Evolutionary conservation across 2,113 vertebrate species (phyloP).

Genomic region (Salvelinus fontinalis): DNA sequence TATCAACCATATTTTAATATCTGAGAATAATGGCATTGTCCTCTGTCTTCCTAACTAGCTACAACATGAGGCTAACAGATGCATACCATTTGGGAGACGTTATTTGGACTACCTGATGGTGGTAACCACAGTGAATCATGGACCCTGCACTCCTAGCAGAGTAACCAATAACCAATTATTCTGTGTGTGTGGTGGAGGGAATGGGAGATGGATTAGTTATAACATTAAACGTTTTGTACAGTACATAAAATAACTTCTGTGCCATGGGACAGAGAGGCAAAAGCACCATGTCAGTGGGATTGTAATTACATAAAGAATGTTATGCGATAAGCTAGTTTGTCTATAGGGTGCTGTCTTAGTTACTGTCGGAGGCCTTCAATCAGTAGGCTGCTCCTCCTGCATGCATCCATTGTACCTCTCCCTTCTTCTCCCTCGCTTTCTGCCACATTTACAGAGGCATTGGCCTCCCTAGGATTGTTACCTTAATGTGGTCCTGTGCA

Average conservation of each 20-base stretch:
- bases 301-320: constrained; percentile 57
- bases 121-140: constrained; percentile 39
- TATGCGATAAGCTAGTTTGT: constrained; percentile 51
- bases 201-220: constrained; percentile 43
- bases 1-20: constrained; percentile 30
- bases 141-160: constrained; percentile 28
- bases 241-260: constrained; percentile 56
- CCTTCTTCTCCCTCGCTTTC: constrained; percentile 10
- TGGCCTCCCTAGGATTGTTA: constrained; percentile 6
- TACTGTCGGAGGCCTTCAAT: not conserved
- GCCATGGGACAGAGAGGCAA: constrained; percentile 54
- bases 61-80: constrained; percentile 46
- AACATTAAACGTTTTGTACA: constrained; percentile 39
- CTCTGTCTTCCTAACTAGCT: not conserved
- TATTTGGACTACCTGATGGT: constrained; percentile 41
- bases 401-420: constrained; percentile 16
- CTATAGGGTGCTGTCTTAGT: constrained; percentile 29
- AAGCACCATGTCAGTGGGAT: constrained; percentile 53
- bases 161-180: constrained; percentile 49
- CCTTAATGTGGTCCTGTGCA: constrained; percentile 9
- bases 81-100: constrained; percentile 41
- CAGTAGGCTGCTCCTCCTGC: not conserved
- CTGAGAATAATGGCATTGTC: constrained; percentile 29
- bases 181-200: constrained; percentile 7
- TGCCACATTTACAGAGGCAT: constrained; percentile 18